Base-by-base conservation (phyloP, 2,888 invertebrate species). In the Archips xylosteana region DNA sequence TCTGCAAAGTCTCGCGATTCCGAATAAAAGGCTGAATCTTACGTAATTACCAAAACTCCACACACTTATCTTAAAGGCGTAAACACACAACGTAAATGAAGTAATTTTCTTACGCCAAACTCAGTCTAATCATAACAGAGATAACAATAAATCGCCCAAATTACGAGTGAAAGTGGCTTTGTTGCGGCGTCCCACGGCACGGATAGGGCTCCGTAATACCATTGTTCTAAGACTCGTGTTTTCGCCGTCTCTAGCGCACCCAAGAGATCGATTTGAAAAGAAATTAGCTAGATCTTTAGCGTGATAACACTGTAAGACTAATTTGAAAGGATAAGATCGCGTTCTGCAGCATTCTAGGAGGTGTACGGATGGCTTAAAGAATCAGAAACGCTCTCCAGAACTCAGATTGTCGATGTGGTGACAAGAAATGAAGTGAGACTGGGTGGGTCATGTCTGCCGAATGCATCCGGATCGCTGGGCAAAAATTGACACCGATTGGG, bases 81-180 rank as follows among this genome's bases (percentile, higher is more conserved):
- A 3, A n/a, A 9, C 9, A 39, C 15, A 1, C 39, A 61, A 15
- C 42, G 15, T 15, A 49, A 68, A 60, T 68, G 36, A 49, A 68
- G 47, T 60, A 45, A 68, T 68, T 60, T 36, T 39, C 32, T 32
- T 36, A 61, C 36, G 39, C 36, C 39, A 47, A 60, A 13, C 60
- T 49, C 23, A 6, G 34, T 39, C 32, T 60, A 68, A 60, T 68
- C 60, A 60, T 60, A 68, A 47, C 49, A 47, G 34, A 68, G 66
- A 68, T 68, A 68, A 68, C 68, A 68, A 68, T 68, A 68, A 60
- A 68, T 68, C 68, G 60, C 47, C 68, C 15, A 68, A 68, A 68
- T 66, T 68, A 60, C 47, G 36, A 39, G 68, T 59, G 68, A 68
- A 68, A 68, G 65, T 65, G 65, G 60, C 68, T 68, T 68, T 68